These are phyloP conservation scores for Lepus oiostolus DNA, from an alignment of 2,797 vertebrate species.

Conservation along the genomic window DNA sequence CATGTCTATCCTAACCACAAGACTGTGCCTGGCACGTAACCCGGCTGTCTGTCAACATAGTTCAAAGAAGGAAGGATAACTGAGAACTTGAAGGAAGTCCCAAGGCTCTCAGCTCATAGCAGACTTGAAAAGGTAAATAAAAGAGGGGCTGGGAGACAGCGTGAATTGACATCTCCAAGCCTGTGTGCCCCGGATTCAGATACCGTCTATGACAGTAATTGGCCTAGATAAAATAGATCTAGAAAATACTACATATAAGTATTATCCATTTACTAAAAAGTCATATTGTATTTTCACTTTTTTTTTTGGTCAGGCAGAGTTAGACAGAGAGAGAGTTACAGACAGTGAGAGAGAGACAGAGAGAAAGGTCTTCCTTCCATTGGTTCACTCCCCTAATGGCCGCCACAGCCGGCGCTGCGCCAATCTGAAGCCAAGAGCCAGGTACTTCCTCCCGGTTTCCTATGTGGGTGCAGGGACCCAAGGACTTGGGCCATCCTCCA, in stretches of 20 bases:
- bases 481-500: no score
- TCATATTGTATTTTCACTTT: not conserved
- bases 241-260: not conserved
- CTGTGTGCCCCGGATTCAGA: not conserved
- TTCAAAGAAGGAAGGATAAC: not conserved
- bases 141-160: not conserved
- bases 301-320: no score
- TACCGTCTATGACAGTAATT: not conserved
- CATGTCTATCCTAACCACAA: not conserved
- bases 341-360: no score
- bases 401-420: no score
- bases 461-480: no score
- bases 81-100: not conserved
- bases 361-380: no score
- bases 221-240: not conserved
- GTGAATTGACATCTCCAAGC: not conserved
- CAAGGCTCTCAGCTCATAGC: not conserved
- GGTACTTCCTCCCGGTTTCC: no score
- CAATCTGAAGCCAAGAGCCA: no score
- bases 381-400: no score
- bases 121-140: slow-evolving; percentile 29
- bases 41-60: not conserved
- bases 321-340: no score
- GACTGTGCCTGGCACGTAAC: not conserved
- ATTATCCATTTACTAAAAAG: not conserved